Conservation (phyloP, 2,113 vertebrate species). For the Thinocorus orbignyianus region DNA sequence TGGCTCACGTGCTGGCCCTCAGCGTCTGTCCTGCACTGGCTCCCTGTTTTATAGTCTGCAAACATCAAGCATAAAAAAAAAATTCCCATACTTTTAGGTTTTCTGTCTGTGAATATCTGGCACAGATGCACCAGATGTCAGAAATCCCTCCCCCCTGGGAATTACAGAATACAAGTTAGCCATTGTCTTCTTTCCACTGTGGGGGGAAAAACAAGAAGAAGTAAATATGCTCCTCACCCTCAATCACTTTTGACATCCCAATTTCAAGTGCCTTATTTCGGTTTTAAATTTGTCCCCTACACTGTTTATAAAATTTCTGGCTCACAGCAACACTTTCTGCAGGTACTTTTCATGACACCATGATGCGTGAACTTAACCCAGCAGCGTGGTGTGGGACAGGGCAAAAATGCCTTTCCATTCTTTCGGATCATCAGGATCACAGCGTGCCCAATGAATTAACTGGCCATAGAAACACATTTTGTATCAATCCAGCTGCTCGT, state of each 20-base stretch:
- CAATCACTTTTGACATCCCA: neutral
- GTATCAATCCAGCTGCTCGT: neutral
- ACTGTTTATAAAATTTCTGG: neutral
- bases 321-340: neutral
- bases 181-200: neutral
- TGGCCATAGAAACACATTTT: neutral
- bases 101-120: neutral
- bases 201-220: neutral
- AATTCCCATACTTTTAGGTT: neutral
- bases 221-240: neutral
- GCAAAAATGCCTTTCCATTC: neutral
- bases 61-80: neutral
- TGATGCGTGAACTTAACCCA: neutral
- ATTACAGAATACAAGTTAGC: neutral
- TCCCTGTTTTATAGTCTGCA: neutral
- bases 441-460: neutral
- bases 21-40: neutral
- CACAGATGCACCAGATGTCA: neutral
- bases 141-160: neutral
- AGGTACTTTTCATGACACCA: neutral
- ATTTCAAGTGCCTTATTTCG: neutral
- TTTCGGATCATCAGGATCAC: neutral
- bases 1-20: neutral
- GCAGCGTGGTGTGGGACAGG: neutral
- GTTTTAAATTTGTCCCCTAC: neutral